These are phyloP conservation scores for Girardinus metallicus DNA, from an alignment of 2,797 vertebrate species.

Conservation along the genomic window DNA sequence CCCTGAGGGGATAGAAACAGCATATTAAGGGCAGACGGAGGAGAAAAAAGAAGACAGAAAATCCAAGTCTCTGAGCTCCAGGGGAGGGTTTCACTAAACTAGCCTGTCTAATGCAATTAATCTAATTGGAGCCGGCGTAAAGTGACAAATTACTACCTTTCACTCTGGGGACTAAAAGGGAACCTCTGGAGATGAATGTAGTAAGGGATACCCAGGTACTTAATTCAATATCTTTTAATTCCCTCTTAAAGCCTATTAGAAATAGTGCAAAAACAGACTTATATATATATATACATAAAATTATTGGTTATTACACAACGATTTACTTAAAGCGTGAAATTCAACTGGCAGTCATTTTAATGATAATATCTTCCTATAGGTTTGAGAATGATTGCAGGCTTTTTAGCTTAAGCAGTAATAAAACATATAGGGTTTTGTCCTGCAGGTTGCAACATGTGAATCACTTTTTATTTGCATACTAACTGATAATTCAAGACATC, in stretches of 20 bases:
- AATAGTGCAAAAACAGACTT: conserved; percentile 36
- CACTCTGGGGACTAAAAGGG: conserved; percentile 80
- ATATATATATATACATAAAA: conserved; percentile 36
- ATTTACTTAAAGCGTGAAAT: conserved; percentile 27
- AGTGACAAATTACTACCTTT: conserved; percentile 95
- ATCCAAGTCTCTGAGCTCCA: conserved; percentile 83
- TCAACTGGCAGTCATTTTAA: conserved; percentile 31
- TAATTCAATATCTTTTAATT: conserved; percentile 67
- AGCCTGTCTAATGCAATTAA: conserved; percentile 82
- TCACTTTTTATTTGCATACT: conserved; percentile 23
- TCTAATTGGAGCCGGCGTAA: conserved; percentile 78
- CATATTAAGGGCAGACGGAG: conserved; percentile 56
- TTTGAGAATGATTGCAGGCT: not conserved
- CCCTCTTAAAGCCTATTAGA: conserved; percentile 57
- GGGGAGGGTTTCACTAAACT: conserved; percentile 72
- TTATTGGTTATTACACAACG: conserved; percentile 37
- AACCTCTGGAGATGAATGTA: conserved; percentile 74
- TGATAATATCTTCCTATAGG: not conserved
- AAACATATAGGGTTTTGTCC: not conserved
- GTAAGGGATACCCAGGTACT: conserved; percentile 67
- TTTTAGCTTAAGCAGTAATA: not conserved
- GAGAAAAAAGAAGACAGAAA: conserved; percentile 61
- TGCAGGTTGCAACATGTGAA: conserved; percentile 7
- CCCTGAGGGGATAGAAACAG: conserved; percentile 55
- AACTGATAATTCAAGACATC: conserved; percentile 43